Evolutionary conservation across 1,140 invertebrate genomes (phyloP), one percentile per base, ranked within the genome.

Genomic region (Tetragnatha versicolor): DNA sequence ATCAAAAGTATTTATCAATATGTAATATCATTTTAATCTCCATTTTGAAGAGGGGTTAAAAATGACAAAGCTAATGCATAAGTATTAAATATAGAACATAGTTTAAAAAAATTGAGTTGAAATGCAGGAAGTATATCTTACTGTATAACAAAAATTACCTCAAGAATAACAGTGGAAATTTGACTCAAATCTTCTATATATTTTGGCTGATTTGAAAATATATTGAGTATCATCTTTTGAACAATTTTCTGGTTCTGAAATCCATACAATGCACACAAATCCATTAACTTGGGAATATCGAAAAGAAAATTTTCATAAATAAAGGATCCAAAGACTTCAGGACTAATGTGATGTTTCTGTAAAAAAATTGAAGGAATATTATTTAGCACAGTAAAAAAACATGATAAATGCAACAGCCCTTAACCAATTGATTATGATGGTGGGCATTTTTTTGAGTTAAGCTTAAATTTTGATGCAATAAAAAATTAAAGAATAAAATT

Each of bases 291-390:
- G 17, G 93, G 93, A 79, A 94, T 88, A 22, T 94, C 93, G 83
- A 94, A 91, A 79, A 95, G 87, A 85, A 90, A 94, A 81, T 94
- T 92, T 33, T 93, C 88, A 84, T 94, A 94, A 45, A 94, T 83
- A 53, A 94, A 83, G n/a, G 90, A 87, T 4, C 89, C 90, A 86
- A 92, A 90, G 60, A 89, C 89, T 55, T 88, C 83, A 45, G 88
- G 89, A 1, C 84, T 89, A 82, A 94, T 90, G 86, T 90, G 91
- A 82, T 90, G 87, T 5, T 85, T 84, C 88, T 90, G 83, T 65
- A 85, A 84, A 80, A 79, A 82, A 80, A 55, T 31, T 47, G 45
- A 49, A 51, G 27, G 20, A 7, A 47, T 53, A 73, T 79, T 79
- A 78, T 77, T 76, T 27, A 55, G n/a, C n/a, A n/a, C n/a, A n/a